These are phyloP conservation scores for Paracentrotus lividus DNA, from an alignment of 53 echinoderm and acorn worm species.

Conservation along the genomic window DNA sequence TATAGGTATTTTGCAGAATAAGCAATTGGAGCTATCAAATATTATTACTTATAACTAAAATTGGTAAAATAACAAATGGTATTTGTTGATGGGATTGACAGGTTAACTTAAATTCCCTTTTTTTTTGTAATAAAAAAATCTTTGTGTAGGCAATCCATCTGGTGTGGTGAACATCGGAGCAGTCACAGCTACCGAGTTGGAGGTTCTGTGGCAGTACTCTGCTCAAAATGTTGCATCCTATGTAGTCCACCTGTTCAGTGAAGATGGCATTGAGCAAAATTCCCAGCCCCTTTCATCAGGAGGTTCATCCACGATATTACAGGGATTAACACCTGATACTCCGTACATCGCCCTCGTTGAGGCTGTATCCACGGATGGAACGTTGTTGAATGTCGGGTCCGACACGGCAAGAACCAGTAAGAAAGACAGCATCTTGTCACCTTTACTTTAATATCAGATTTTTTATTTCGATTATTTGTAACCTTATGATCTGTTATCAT, in stretches of 20 bases:
- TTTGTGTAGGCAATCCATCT: not conserved
- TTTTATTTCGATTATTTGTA: no score
- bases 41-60: no score
- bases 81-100: no score
- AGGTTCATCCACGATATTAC: not conserved
- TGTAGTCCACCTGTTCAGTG: slow-evolving; percentile 31
- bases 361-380: not conserved
- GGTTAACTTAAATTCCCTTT: no score
- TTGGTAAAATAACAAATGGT: no score
- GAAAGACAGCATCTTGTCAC: no score
- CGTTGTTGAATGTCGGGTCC: not conserved
- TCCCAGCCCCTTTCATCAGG: not conserved
- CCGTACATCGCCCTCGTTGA: slow-evolving; percentile 42
- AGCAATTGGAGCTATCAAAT: no score
- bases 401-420: slow-evolving; percentile 57
- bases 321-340: slow-evolving; percentile 36
- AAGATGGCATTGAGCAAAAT: slow-evolving; percentile 20
- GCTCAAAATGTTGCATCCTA: not conserved
- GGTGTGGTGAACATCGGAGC: slow-evolving; percentile 15
- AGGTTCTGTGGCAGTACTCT: not conserved
- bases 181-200: slow-evolving; percentile 19
- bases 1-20: no score
- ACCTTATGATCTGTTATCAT: no score
- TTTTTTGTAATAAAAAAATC: no score
- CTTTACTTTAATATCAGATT: no score